phyloP scores from a whole-genome alignment of 1,140 invertebrate species.

The Tribolium madens region DNA sequence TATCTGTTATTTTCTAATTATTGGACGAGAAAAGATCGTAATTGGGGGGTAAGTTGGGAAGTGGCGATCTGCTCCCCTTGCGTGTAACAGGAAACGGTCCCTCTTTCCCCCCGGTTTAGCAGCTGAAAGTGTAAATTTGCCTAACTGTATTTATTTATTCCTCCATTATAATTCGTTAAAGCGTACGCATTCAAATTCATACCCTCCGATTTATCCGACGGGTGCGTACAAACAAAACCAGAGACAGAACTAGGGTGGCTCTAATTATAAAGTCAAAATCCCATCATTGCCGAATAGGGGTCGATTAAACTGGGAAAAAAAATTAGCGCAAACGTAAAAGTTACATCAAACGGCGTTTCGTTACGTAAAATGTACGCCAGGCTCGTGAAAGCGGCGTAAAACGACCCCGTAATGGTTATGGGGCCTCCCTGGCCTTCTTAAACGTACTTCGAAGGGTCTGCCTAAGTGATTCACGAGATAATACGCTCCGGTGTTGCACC shows the following conservation, averaged over 20 bases:
- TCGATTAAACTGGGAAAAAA: constrained; percentile 40
- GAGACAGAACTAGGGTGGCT: constrained; percentile 38
- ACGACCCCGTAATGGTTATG: constrained; percentile 45
- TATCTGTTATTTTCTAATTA: constrained; percentile 22
- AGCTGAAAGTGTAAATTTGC: constrained; percentile 61
- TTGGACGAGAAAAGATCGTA: constrained; percentile 22
- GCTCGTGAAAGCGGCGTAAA: constrained; percentile 43
- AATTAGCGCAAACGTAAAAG: constrained; percentile 47
- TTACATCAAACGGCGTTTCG: constrained; percentile 44
- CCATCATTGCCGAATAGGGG: constrained; percentile 44
- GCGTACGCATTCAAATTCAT: constrained; percentile 58
- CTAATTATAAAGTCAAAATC: constrained; percentile 58
- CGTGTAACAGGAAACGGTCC: constrained; percentile 54
- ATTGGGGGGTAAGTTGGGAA: constrained; percentile 15
- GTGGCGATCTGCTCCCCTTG: constrained; percentile 24
- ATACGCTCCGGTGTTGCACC: constrained; percentile 24
- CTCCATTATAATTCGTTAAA: constrained; percentile 58
- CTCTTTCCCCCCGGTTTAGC: constrained; percentile 49
- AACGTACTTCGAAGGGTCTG: constrained; percentile 31
- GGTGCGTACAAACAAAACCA: constrained; percentile 52
- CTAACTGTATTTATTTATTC: constrained; percentile 59
- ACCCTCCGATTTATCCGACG: constrained; percentile 54
- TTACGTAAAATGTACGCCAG: constrained; percentile 40
- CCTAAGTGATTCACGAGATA: constrained; percentile 41
- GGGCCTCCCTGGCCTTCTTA: constrained; percentile 27